Base-by-base conservation (phyloP, 1,140 invertebrate genomes). In the Potamilus streckersoni region DNA sequence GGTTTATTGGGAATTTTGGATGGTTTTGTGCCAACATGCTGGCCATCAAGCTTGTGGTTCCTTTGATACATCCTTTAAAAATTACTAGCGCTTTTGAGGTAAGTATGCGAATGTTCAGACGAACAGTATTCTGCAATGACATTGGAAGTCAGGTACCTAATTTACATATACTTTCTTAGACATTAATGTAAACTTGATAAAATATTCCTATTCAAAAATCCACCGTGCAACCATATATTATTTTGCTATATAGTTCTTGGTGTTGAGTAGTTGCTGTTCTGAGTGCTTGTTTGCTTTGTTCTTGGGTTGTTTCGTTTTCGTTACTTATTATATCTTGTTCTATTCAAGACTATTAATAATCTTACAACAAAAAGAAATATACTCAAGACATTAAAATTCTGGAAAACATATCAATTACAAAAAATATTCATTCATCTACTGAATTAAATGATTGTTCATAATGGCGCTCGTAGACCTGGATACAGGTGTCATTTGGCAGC, bases 21-120 rank as follows among this genome's bases (percentile, higher is more conserved):
- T 79, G 80, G 27, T 59, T 82, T 20, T 27, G 88, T 23, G 78
- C 86, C n/a, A 80, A 85, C n/a, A 69, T 88, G 2, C 60, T 89
- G 0, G 79, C 85, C 12, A 81, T 83, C n/a, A 73, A 80, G 11
- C 57, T 89, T 31, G 85, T 85, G 65, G 82, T 89, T 2, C 90
- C 89, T 8, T 74, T 90, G 14, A 82, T 90, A 55, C 86, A 89
- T 76, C 84, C 85, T 15, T 79, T 90, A n/a, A 83, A 81, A 67
- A 80, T 90, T 11, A 90, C 88, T 58, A 90, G 88, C 69, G 86
- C 85, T 49, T 90, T 86, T 81, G 90, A 90, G 84, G 89, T 90
- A 76, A 75, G 79, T 78, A 14, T 71, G 11, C 31, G 13, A 17
- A 55, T 16, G n/a, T 1, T 16, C 13, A 63, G 1, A 4, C 1